Base-by-base conservation (phyloP, 1,140 invertebrate genomes). In the Calycopis cecrops region DNA sequence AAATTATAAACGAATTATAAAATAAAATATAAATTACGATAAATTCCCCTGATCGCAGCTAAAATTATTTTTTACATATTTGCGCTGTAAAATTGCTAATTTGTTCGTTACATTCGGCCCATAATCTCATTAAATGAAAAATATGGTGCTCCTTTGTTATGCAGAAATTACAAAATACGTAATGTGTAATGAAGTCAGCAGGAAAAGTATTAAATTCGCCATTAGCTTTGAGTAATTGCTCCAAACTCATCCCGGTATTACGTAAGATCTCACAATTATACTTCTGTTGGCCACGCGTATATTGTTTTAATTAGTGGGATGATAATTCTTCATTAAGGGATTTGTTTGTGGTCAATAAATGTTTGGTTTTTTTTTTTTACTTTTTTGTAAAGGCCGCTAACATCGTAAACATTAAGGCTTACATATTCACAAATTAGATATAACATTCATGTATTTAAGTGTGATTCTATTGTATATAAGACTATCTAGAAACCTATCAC, bases 151-250 rank as follows among this genome's bases (percentile, higher is more conserved):
- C 40, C 40, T 44, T 9, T 17, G 3, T 17, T 16, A 6, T 14
- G 38, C n/a, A 9, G 44, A 53, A 59, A 40, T 50, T 50, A 35
- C 48, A 28, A 53, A 42, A 50, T 50, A 53, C 40, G 21, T 53
- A 53, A 55, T 69, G 69, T 65, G 69, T 82, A 82, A 86, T 85
- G 82, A 82, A 83, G 76, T 77, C 69, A 73, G 63, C 79, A 71
- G 74, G 74, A 68, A 83, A 83, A 87, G 79, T 87, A 87, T 87
- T 85, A 85, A 81, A 83, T 87, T 84, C 79, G 73, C 72, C 77
- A 82, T 83, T 83, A 85, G 84, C 80, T 82, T 73, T 81, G 77
- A 85, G 59, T 87, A 85, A 87, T 85, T 82, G 75, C 77, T 54
- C 59, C 52, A 66, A 79, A 81, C 81, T 81, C 72, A 71, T 67